Base-by-base conservation (phyloP, 2,113 vertebrate genomes). In the Protomyctophum bolini region DNA sequence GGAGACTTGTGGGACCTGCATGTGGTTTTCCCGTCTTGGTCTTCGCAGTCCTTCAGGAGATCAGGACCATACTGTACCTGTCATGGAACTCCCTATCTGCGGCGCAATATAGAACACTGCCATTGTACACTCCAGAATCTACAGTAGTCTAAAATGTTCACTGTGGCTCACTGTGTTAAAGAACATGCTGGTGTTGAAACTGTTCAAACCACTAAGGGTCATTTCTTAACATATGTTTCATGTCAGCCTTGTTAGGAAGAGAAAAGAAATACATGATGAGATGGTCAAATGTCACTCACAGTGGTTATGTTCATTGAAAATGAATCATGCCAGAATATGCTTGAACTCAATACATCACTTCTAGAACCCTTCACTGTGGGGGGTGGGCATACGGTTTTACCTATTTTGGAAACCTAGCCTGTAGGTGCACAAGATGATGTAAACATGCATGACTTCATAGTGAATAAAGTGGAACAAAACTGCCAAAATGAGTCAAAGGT, bases 1-100 rank as follows among this genome's bases (percentile, higher is more conserved):
- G 69, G 41, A 67, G 41, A 80, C 79, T 11, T 56, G 12, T 75
- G 52, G 55, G 71, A 64, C 70, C 66, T 0, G 3, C 71, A 76
- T 73, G 33, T 41, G 33, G 49, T 15, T 59, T 33, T 70, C 56
- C 79, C 28, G 73, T 66, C 62, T 11, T 41, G 71, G 10, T 28
- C 3, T 0, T 58, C 56, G 14, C 7, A 10, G 6, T 69, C 68
- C 57, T 58, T 57, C 76, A 41, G 33, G 62, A 73, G 47, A 58
- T 48, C 21, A 62, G 8, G 15, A 8, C 6, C 11, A 15, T 21
- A 21, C 21, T 21, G 21, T 21, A 21, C 21, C 7, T 46, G 29
- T 10, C 6, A 14, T 21, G 29, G 21, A 55, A 55, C 55, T 69
- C 9, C 3, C 10, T n/a, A 61, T 11, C 52, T 14, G 14, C 6